Conservation (phyloP, 2,888 invertebrate genomes). For the Drosophila antonietae region DNA sequence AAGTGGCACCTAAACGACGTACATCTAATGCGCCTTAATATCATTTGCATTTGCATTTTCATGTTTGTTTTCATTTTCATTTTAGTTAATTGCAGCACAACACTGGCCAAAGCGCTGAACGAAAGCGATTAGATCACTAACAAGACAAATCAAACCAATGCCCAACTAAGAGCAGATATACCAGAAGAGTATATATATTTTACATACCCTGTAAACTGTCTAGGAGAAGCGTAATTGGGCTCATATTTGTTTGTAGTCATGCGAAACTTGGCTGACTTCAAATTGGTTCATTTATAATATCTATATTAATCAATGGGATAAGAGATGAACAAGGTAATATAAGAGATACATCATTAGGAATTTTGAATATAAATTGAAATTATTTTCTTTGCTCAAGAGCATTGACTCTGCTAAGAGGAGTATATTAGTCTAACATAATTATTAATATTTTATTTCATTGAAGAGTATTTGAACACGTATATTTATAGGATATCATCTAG, state of each 20-base stretch:
- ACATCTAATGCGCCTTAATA: constrained; percentile 64
- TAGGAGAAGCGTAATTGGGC: neutral
- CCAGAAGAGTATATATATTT: constrained; percentile 7
- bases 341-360: too few species aligned
- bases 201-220: neutral
- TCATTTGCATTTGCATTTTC: neutral
- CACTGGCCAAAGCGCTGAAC: constrained; percentile 23
- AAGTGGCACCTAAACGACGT: constrained; percentile 17
- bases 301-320: too few species aligned
- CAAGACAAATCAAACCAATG: constrained; percentile 19
- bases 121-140: constrained; percentile 46
- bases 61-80: constrained; percentile 50
- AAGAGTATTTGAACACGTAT: too few species aligned
- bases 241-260: too few species aligned
- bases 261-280: too few species aligned
- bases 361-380: too few species aligned
- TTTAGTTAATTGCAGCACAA: constrained; percentile 62
- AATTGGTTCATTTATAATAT: too few species aligned
- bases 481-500: neutral
- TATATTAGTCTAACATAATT: too few species aligned
- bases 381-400: too few species aligned
- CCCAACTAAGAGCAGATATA: neutral
- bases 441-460: too few species aligned
- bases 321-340: too few species aligned
- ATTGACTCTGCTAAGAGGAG: too few species aligned